Base-by-base conservation (phyloP, 2,888 invertebrate genomes). In the Caenorhabditis panamensis region DNA sequence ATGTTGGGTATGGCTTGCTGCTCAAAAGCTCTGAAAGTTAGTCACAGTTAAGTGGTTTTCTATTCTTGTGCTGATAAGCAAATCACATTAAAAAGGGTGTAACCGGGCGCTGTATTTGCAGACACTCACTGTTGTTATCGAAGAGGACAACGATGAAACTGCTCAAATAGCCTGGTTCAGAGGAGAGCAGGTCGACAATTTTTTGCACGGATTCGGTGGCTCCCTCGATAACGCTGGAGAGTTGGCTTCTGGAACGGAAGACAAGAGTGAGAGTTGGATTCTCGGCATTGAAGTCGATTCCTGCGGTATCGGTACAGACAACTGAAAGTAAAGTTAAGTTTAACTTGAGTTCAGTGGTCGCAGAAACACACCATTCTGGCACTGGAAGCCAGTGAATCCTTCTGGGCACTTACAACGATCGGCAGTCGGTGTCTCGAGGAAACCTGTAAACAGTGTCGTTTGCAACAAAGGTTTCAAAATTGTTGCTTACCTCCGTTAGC, bases 241-340 rank as follows among this genome's bases (percentile, higher is more conserved):
- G 49, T 61, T 84, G 63, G 11, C 41, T 36, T 61, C 85, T 62
- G 4, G 76, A 64, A 20, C 88, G 64, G 49, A 87, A 68, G 16
- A 87, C 86, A 26, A 88, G 67, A 16, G 84, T 84, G 20, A 88
- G 76, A 3, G 83, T 84, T 9, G 88, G 88, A 31, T 82, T 67
- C 28, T 84, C 85, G n/a, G 84, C 83, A 49, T 81, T 78, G 79
- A 84, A 84, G 18, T 67, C 71, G 24, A 75, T 41, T 36, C 79
- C 81, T 4, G 82, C 66, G 16, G 81, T 69, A 36, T 87, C 84
- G 26, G 62, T 59, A 64, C 88, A 88, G 8, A 76, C 37, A 11
- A 87, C 87, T 84, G 67, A 31, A 84, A 73, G 0, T 31, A 1
- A 16, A 4, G n/a, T n/a, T n/a, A n/a, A n/a, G n/a, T n/a, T n/a